Base-by-base conservation (phyloP, 2,888 invertebrate genomes). In the Atherix ibis region DNA sequence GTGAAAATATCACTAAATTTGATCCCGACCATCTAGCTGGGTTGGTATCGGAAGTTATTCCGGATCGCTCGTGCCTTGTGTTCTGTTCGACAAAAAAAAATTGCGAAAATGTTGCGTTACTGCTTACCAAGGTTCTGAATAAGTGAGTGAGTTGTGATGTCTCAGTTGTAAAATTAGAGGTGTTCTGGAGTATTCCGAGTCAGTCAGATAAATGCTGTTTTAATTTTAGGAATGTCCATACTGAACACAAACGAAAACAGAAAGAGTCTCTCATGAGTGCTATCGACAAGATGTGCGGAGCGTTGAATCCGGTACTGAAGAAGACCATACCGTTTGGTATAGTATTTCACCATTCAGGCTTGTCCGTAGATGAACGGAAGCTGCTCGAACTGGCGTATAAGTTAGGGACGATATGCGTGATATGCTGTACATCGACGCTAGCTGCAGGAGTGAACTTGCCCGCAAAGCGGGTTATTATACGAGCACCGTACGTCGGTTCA, bases 381-480 rank as follows among this genome's bases (percentile, higher is more conserved):
- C 64, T 87, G 33, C 65, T 95, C 12, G 94, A 95, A 56, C 83
- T 81, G 36, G 81, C 75, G 2, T 92, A 82, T 56, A 70, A 78
- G 42, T 66, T 70, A n/a, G 87, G 88, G 0, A 73, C 73, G n/a
- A 62, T 97, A 22, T 82, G 76, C 40, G 81, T 91, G 18, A 70
- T 97, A 42, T 87, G 91, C 53, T 94, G 92, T 54, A 97, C 95
- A 1, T 92, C 94, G 2, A 97, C 95, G 1, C 65, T 97, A 43
- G 95, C 95, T n/a, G 94, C 95, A 15, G 95, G 95, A 3, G 91
- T 97, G 18, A 97, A 97, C 69, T 67, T 97, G 44, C 95, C 95
- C 10, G 94, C 94, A 1, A 73, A 76, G 61, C 70, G 92, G 50
- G 87, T 94, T 1, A 77, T 95, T 32, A 62, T 95, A 43, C 69